A percentile compares a stretch with the other conserved stretches of the same genome.
Evolutionary conservation across 2,113 vertebrate species (phyloP).

Genomic region (Xenus cinereus): DNA sequence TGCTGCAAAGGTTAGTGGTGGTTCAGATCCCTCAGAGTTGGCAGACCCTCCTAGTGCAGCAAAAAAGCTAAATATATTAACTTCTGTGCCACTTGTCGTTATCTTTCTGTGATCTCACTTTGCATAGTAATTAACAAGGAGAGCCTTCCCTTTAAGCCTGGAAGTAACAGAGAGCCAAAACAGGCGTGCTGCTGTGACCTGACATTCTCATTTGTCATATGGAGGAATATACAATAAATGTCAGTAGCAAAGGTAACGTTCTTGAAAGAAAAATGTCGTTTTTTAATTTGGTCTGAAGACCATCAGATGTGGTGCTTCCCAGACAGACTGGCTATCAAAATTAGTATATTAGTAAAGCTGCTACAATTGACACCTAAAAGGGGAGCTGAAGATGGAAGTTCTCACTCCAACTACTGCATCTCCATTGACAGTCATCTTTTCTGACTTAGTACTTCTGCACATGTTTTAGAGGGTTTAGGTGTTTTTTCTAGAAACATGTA

Average conservation of each 20-base stretch:
- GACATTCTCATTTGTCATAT: conserved; percentile 71
- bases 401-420: not conserved
- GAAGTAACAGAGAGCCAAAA: conserved; percentile 58
- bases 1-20: not conserved
- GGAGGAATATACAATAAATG: conserved; percentile 71
- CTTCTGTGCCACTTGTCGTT: not conserved
- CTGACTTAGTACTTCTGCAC: not conserved
- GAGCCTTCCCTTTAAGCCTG: conserved; percentile 40
- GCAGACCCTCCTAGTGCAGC: not conserved
- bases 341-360: conserved; percentile 60
- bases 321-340: conserved; percentile 57
- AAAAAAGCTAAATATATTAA: conserved; percentile 8
- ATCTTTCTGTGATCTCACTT: conserved; percentile 39
- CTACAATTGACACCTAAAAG: conserved; percentile 14
- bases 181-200: conserved; percentile 63
- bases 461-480: not conserved
- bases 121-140: conserved; percentile 62
- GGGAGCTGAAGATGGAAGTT: not conserved
- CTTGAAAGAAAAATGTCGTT: conserved; percentile 65
- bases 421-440: not conserved
- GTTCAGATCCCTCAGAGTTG: not conserved
- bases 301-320: conserved; percentile 43
- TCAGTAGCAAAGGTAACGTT: conserved; percentile 68
- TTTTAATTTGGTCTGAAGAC: conserved; percentile 67
- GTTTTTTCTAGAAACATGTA: not conserved